Conservation (phyloP, 2,797 vertebrate genomes). For the Todus mexicanus region DNA sequence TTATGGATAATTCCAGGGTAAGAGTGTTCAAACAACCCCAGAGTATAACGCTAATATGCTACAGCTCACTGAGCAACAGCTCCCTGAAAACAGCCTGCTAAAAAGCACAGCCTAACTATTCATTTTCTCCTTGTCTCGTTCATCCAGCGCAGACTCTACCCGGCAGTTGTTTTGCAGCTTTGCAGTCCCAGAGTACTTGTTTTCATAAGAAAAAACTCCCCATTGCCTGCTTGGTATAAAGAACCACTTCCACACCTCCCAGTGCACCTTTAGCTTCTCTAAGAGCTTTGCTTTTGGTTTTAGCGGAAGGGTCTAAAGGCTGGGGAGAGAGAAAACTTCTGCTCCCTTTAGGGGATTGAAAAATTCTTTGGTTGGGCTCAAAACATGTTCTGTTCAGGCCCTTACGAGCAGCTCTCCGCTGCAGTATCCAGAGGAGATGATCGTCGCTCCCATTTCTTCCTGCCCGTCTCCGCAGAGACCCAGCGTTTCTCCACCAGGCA, state of each 20-base stretch:
- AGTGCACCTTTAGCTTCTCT: background rate
- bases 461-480: background rate
- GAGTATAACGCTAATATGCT: background rate
- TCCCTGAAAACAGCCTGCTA: background rate
- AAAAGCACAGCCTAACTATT: background rate
- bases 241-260: background rate
- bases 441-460: background rate
- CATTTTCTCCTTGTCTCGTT: background rate
- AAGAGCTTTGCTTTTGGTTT: constrained; percentile 3
- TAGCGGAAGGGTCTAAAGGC: background rate
- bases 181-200: background rate
- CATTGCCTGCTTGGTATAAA: background rate
- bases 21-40: background rate
- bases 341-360: background rate
- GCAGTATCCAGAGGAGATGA: background rate
- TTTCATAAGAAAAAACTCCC: background rate
- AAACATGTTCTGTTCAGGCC: background rate
- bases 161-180: background rate
- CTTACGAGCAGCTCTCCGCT: background rate
- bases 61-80: background rate
- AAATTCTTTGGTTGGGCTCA: background rate
- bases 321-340: background rate
- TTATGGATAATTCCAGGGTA: background rate
- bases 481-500: background rate
- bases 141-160: background rate